Evolutionary conservation across 2,113 vertebrate species (phyloP).

Genomic region (Rostratula benghalensis): DNA sequence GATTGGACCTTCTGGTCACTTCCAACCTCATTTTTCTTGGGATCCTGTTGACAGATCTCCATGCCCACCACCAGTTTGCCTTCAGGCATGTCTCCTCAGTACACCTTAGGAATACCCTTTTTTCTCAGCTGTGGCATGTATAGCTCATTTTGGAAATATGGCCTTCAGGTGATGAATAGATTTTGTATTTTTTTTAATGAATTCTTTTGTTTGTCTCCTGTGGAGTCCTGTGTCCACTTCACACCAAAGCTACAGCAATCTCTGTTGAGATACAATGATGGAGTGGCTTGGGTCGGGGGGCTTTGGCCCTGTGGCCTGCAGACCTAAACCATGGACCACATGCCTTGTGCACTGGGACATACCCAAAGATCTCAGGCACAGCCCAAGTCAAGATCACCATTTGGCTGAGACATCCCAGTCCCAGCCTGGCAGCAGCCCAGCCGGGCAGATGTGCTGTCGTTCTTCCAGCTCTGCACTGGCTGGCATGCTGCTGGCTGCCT

Average conservation of each 20-base stretch:
- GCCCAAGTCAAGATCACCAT: neutral
- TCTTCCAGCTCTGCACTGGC: neutral
- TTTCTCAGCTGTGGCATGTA: neutral
- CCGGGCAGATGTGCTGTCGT: neutral
- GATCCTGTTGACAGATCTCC: neutral
- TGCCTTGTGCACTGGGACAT: neutral
- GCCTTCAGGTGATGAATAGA: neutral
- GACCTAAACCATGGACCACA: neutral
- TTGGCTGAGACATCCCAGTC: neutral
- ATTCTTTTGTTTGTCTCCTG: neutral
- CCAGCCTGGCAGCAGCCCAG: neutral
- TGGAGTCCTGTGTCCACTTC: accelerated
- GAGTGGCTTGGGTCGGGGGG: neutral
- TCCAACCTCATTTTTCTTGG: neutral
- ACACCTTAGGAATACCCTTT: neutral
- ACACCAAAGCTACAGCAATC: neutral
- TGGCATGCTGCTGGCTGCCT: neutral
- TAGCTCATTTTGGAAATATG: neutral
- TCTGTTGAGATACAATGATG: neutral
- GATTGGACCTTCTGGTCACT: neutral
- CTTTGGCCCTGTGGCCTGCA: neutral
- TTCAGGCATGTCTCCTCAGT: neutral
- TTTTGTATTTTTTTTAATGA: neutral
- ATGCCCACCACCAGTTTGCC: neutral
- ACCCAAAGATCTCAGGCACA: neutral